Conservation (phyloP, 2,113 vertebrate genomes). For the Ia io region DNA sequence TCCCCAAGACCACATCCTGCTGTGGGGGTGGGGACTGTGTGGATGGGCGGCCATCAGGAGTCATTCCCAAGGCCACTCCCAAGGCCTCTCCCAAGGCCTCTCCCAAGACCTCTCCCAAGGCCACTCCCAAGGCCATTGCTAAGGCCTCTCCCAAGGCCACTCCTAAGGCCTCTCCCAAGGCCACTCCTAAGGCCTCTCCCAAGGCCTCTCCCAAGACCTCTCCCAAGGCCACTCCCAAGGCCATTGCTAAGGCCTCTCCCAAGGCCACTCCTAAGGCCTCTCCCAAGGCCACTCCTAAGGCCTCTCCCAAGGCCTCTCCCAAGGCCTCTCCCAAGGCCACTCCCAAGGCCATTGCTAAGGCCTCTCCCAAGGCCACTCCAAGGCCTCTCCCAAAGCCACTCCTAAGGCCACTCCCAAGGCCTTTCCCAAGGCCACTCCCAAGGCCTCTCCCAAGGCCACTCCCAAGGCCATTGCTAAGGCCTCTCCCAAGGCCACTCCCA, state of each 20-base stretch:
- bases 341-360: no score
- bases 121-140: slow-evolving; percentile 14
- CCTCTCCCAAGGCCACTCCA: no score
- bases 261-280: slow-evolving; percentile 19
- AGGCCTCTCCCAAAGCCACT: no score
- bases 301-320: background rate
- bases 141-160: slow-evolving; percentile 18
- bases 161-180: background rate
- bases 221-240: background rate
- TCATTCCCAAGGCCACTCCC: slow-evolving; percentile 34
- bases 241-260: slow-evolving; percentile 3
- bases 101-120: background rate
- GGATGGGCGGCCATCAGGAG: background rate
- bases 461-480: no score
- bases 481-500: no score
- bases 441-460: no score
- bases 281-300: background rate
- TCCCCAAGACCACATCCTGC: background rate
- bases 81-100: slow-evolving; percentile 25
- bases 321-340: no score
- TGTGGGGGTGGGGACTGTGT: background rate
- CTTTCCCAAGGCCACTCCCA: no score
- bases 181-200: slow-evolving; percentile 8
- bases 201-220: slow-evolving; percentile 12
- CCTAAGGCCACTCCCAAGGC: no score